Conservation (phyloP, 2,888 invertebrate species). For the Ryuthela nishihirai region DNA sequence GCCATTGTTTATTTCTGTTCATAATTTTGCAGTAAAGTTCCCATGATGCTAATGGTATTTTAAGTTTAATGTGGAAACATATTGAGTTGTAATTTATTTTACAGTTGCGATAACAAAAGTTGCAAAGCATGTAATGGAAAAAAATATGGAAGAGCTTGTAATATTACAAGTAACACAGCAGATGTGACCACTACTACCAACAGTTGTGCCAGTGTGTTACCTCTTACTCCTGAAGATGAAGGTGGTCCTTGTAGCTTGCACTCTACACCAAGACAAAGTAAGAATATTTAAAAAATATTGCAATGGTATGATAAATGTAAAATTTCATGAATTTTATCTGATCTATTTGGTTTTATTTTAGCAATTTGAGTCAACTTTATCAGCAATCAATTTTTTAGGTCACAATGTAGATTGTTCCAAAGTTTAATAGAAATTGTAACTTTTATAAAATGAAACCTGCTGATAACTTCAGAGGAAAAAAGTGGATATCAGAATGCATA, state of each 20-base stretch:
- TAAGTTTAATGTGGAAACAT: too few species aligned
- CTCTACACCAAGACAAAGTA: slow-evolving; percentile 5
- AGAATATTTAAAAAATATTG: neutral
- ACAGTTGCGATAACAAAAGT: slow-evolving; percentile 28
- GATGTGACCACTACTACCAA: slow-evolving; percentile 25
- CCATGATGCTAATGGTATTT: too few species aligned
- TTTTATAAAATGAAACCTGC: too few species aligned
- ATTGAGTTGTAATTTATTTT: slow-evolving; percentile 5
- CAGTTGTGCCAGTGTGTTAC: slow-evolving; percentile 40
- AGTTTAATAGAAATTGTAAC: too few species aligned
- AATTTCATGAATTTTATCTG: neutral
- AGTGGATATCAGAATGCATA: too few species aligned
- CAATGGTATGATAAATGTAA: neutral
- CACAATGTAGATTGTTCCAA: too few species aligned
- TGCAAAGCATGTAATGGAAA: slow-evolving; percentile 33
- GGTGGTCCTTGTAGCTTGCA: neutral
- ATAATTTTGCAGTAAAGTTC: too few species aligned
- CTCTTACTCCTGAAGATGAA: slow-evolving; percentile 40
- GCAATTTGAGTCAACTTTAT: too few species aligned
- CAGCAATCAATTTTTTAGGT: too few species aligned
- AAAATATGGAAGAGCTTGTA: slow-evolving; percentile 14
- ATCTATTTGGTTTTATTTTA: too few species aligned
- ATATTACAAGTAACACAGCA: slow-evolving; percentile 10
- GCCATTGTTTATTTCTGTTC: too few species aligned
- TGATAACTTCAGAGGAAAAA: too few species aligned